A percentile compares a stretch with the other conserved stretches of the same genome.
Evolutionary conservation across 2,797 vertebrate genomes (phyloP).

Genomic region (Arnoldichthys spilopterus): DNA sequence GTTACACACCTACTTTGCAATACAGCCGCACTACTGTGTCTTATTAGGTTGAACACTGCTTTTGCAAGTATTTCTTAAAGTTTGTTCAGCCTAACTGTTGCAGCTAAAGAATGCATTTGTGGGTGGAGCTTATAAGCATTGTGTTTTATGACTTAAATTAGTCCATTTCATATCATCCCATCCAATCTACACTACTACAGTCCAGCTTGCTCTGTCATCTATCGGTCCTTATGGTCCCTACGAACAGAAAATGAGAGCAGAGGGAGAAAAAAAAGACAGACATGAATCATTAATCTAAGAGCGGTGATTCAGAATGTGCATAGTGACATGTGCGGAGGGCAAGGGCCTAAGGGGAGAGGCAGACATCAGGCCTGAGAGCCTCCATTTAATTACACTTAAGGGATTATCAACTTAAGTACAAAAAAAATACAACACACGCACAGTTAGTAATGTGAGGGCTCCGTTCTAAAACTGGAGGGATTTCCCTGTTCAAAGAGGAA

Average conservation of each 20-base stretch:
- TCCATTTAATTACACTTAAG: slow-evolving; percentile 54
- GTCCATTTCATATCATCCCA: background rate
- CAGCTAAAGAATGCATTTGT: background rate
- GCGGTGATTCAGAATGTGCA: slow-evolving; percentile 42
- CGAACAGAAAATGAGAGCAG: slow-evolving; percentile 9
- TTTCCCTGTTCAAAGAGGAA: slow-evolving; percentile 22
- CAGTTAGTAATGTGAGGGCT: slow-evolving; percentile 31
- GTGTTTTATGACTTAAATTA: background rate
- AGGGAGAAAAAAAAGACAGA: slow-evolving; percentile 9
- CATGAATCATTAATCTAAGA: slow-evolving; percentile 53
- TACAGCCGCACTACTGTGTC: background rate
- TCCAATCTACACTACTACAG: slow-evolving; percentile 9
- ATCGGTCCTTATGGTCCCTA: slow-evolving; percentile 2
- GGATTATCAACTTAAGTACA: slow-evolving; percentile 45
- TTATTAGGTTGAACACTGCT: too few relatives aligned
- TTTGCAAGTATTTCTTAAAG: background rate
- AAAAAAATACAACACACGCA: background rate
- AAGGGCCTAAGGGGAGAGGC: slow-evolving; percentile 15
- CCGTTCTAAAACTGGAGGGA: slow-evolving; percentile 41
- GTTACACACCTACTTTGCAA: too few relatives aligned
- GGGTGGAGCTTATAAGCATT: background rate
- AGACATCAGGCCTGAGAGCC: slow-evolving; percentile 37
- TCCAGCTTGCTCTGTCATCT: slow-evolving; percentile 8
- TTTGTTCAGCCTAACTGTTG: background rate
- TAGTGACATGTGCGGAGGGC: slow-evolving; percentile 45